Evolutionary conservation across 2,113 vertebrate genomes (phyloP).

Genomic region (Tonatia bakeri): DNA sequence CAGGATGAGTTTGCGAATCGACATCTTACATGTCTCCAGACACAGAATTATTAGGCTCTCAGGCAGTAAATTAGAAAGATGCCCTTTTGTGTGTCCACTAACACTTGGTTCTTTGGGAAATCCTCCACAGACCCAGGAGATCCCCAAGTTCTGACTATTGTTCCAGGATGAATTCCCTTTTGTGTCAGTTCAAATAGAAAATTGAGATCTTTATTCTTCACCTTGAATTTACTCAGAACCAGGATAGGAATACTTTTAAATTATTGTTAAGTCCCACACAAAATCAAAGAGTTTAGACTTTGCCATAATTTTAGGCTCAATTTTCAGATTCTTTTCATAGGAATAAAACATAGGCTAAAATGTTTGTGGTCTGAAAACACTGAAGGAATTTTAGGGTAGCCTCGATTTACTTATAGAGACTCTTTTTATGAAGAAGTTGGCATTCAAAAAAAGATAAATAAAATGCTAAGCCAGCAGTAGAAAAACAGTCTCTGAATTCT

Average conservation of each 20-base stretch:
- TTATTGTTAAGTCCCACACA: neutral
- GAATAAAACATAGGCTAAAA: constrained; percentile 38
- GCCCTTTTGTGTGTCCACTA: neutral
- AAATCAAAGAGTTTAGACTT: neutral
- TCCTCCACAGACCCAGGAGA: neutral
- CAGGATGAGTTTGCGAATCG: neutral
- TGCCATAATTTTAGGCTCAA: constrained; percentile 24
- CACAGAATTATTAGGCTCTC: neutral
- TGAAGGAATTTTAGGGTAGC: neutral
- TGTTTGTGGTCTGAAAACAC: neutral
- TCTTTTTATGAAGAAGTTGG: neutral
- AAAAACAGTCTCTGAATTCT: neutral
- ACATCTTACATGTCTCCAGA: neutral
- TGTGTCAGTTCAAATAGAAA: neutral
- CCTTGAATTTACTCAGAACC: neutral
- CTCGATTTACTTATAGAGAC: neutral
- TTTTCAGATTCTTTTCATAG: neutral
- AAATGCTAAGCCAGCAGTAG: neutral
- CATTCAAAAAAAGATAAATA: neutral
- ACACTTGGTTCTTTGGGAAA: neutral
- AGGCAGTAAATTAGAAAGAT: neutral
- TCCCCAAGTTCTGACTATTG: neutral
- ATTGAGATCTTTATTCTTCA: neutral
- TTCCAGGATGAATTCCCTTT: neutral
- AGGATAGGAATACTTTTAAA: neutral